Base-by-base conservation (phyloP, 2,888 invertebrate genomes). In the Allygus modestus region DNA sequence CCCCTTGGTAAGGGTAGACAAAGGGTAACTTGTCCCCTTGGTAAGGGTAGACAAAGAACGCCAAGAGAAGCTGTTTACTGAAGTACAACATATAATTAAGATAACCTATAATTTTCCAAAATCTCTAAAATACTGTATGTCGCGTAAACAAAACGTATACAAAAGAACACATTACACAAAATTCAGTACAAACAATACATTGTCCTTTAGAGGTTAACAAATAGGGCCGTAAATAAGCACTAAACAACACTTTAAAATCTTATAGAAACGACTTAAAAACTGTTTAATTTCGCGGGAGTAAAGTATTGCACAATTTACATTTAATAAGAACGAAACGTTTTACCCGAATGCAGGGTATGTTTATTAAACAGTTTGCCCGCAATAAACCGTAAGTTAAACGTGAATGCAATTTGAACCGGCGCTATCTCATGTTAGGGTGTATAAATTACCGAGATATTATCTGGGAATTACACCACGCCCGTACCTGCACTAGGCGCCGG, bases 311-410 rank as follows among this genome's bases (percentile, higher is more conserved):
- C 65, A 28, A 65, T 65, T 65, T 65, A 65, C 65, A 65, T 65
- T 65, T 65, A 65, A 65, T 65, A 65, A 65, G 65, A 31, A 31
- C 28, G 65, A 65, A 65, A 65, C 15, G 65, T 65, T 28, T 15
- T 28, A 26, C 65, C 65, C 65, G 31, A 65, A 65, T 65, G 65
- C 65, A 65, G 65, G 65, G 65, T 65, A 65, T 65, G 65, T 65
- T 65, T 65, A 65, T 65, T 65, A 65, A 65, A 65, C 65, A 65
- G 65, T 65, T 12, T 4, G 28, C 65, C 65, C 12, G 65, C 31
- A 5, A 26, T 65, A 65, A 65, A 65, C 65, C 65, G 26, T 65
- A 65, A 65, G 65, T 65, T 65, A 65, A 65, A 65, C 65, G 65
- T 65, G 28, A 65, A 65, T 65, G 65, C 65, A 65, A 65, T 65